Conservation (phyloP, 2,888 invertebrate genomes). For the Polietes domitor region DNA sequence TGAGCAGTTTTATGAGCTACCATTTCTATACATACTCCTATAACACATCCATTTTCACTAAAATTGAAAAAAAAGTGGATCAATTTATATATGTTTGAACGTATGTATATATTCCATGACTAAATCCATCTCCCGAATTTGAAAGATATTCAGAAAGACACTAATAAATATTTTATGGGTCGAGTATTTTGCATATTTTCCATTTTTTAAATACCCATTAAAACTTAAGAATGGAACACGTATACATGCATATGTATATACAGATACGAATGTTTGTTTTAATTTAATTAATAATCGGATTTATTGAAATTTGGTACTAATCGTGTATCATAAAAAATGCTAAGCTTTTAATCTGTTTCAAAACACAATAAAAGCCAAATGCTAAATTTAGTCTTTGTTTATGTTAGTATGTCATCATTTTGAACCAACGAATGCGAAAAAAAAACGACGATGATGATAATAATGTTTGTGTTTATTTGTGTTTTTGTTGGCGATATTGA, state of each 20-base stretch:
- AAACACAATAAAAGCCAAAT: background rate
- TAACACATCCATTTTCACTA: too few relatives aligned
- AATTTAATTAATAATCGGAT: background rate
- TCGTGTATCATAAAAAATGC: too few relatives aligned
- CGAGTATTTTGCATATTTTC: background rate
- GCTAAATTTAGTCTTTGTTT: background rate
- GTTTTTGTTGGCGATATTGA: conserved; percentile 10
- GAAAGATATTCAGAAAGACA: background rate
- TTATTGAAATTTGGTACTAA: background rate
- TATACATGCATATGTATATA: background rate
- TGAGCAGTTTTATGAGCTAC: too few relatives aligned
- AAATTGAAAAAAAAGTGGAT: too few relatives aligned
- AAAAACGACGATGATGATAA: background rate
- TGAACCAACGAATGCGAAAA: background rate
- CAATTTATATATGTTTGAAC: too few relatives aligned
- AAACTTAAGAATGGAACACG: background rate
- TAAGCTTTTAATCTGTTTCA: too few relatives aligned
- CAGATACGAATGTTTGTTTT: background rate
- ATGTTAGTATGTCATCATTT: background rate
- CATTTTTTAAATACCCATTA: background rate
- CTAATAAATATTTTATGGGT: background rate
- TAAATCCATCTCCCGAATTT: background rate
- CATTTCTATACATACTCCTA: too few relatives aligned
- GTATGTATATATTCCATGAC: background rate
- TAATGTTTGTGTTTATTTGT: background rate